These are phyloP conservation scores for Tapirus indicus DNA, from an alignment of 2,797 vertebrate species.

Conservation along the genomic window DNA sequence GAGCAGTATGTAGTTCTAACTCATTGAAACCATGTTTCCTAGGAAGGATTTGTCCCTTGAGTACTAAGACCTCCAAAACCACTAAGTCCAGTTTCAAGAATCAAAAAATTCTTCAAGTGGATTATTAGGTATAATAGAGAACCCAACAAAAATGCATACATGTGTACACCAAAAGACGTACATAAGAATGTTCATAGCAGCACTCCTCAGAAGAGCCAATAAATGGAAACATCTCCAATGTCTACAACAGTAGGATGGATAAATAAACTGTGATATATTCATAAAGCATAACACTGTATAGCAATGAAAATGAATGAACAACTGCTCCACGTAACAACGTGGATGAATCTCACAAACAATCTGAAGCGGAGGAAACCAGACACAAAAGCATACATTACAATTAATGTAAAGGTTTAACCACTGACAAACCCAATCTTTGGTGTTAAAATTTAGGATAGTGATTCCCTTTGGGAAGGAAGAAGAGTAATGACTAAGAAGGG, in stretches of 20 bases:
- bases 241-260: neutral
- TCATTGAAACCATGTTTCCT: slow-evolving; percentile 18
- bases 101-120: neutral
- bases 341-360: neutral
- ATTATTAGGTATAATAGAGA: neutral
- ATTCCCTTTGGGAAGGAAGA: neutral
- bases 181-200: neutral
- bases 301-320: neutral
- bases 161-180: neutral
- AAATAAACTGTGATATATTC: neutral
- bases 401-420: neutral
- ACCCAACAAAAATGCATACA: neutral
- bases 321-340: neutral
- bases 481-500: neutral
- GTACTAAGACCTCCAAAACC: neutral
- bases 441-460: neutral
- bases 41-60: neutral
- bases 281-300: neutral
- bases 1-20: neutral
- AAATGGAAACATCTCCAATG: neutral
- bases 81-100: neutral
- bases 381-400: neutral
- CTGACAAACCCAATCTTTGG: neutral
- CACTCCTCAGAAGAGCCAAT: neutral
- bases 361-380: slow-evolving; percentile 1